Conservation (phyloP, 2,113 vertebrate genomes). For the Leucosticte australis region DNA sequence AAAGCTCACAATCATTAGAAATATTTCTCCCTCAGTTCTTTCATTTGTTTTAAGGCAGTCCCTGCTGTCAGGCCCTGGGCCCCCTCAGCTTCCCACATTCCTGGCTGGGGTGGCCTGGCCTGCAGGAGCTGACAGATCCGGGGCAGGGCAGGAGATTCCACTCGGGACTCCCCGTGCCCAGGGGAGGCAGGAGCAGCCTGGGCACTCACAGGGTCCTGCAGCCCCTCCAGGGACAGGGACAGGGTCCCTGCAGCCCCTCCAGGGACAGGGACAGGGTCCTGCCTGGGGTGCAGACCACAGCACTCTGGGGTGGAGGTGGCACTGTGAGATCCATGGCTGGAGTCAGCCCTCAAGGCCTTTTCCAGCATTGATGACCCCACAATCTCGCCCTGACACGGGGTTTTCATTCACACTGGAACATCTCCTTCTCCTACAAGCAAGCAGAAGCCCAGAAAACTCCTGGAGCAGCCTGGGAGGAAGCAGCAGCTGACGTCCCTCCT, state of each 20-base stretch:
- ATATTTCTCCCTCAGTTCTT: background rate
- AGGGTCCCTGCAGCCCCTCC: background rate
- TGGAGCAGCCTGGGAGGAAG: accelerated
- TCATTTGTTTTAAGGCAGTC: background rate
- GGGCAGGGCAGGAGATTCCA: background rate
- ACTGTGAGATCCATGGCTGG: accelerated
- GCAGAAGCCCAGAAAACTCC: background rate
- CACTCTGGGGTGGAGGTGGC: background rate
- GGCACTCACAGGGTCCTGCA: accelerated
- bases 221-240: background rate
- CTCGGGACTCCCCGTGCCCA: background rate
- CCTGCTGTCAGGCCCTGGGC: background rate
- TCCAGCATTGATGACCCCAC: accelerated
- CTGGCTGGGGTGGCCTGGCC: background rate
- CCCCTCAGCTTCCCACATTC: background rate
- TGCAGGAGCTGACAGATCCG: background rate
- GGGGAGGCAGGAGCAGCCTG: background rate
- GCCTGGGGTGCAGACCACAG: background rate
- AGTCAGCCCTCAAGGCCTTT: background rate
- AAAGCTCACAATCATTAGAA: background rate
- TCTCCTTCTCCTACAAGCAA: background rate
- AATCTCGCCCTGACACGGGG: accelerated
- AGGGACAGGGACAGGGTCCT: no score
- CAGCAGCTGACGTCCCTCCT: background rate
- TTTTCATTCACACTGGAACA: background rate